Evolutionary conservation across 2,888 invertebrate genomes (phyloP).

Genomic region (Cynaeus angustus): DNA sequence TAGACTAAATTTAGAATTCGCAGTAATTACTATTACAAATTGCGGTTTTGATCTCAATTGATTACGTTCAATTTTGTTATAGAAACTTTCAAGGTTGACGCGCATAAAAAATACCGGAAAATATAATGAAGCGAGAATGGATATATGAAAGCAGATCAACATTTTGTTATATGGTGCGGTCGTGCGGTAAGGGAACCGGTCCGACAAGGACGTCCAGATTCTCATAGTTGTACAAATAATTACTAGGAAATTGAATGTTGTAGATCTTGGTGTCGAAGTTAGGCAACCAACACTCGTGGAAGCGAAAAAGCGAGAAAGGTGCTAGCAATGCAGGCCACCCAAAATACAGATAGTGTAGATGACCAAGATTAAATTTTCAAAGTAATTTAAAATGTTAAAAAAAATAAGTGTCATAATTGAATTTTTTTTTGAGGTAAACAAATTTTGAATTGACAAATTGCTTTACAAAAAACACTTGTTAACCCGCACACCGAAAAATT

Average conservation of each 20-base stretch:
- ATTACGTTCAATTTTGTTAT: constrained; percentile 34
- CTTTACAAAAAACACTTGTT: too few relatives aligned
- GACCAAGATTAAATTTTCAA: too few relatives aligned
- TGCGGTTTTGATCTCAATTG: constrained; percentile 36
- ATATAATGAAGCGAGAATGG: constrained; percentile 41
- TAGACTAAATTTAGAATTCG: constrained; percentile 30
- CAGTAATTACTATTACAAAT: constrained; percentile 39
- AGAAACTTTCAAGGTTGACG: constrained; percentile 41
- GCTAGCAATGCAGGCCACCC: constrained; percentile 1
- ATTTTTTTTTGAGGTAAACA: too few relatives aligned
- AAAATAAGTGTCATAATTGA: too few relatives aligned
- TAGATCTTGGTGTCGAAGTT: neutral
- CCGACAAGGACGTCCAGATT: constrained; percentile 43
- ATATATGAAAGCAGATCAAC: constrained; percentile 47
- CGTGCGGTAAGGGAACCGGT: constrained; percentile 43
- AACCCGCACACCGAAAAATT: too few relatives aligned
- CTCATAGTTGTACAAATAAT: constrained; percentile 26
- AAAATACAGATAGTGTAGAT: too few relatives aligned
- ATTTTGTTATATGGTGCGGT: constrained; percentile 44
- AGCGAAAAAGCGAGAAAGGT: neutral
- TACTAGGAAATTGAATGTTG: neutral
- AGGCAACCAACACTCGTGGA: constrained; percentile 3
- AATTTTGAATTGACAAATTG: too few relatives aligned
- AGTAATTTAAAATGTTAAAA: too few relatives aligned
- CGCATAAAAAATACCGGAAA: constrained; percentile 43